Evolutionary conservation across 2,113 vertebrate species (phyloP).

Genomic region (Mus musculus): DNA sequence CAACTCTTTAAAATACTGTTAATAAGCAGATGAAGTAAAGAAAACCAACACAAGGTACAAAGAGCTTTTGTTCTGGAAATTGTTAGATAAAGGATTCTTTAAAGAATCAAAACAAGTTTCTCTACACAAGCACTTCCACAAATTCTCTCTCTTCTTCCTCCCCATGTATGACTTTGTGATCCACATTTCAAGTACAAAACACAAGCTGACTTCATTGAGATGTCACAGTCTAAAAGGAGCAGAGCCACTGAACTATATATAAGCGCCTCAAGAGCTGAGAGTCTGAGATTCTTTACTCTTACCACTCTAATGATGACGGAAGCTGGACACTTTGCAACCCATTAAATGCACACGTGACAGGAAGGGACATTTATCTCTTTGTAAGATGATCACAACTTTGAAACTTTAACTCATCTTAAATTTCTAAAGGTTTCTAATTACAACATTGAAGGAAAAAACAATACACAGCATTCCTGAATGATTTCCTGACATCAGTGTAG

Average conservation of each 20-base stretch:
- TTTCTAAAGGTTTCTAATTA: slow-evolving; percentile 55
- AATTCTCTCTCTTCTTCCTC: too few species aligned
- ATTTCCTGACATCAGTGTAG: background rate
- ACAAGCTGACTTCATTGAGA: slow-evolving; percentile 13
- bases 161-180: background rate
- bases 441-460: slow-evolving; percentile 50
- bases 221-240: slow-evolving; percentile 40
- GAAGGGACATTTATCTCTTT: slow-evolving; percentile 54
- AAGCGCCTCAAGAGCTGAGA: background rate
- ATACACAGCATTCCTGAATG: background rate
- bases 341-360: slow-evolving; percentile 17
- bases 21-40: background rate
- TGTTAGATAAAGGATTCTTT: background rate
- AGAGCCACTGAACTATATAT: background rate
- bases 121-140: fast-evolving
- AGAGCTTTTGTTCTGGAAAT: background rate
- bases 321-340: background rate
- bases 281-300: background rate
- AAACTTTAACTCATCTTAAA: slow-evolving; percentile 37
- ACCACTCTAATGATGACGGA: slow-evolving; percentile 39
- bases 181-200: slow-evolving; percentile 48
- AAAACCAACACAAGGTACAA: background rate
- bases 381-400: slow-evolving; percentile 63
- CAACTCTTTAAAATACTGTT: background rate
- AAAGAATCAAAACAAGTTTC: slow-evolving; percentile 15